Base-by-base conservation (phyloP, 2,113 vertebrate species). In the Xiphophorus couchianus region DNA sequence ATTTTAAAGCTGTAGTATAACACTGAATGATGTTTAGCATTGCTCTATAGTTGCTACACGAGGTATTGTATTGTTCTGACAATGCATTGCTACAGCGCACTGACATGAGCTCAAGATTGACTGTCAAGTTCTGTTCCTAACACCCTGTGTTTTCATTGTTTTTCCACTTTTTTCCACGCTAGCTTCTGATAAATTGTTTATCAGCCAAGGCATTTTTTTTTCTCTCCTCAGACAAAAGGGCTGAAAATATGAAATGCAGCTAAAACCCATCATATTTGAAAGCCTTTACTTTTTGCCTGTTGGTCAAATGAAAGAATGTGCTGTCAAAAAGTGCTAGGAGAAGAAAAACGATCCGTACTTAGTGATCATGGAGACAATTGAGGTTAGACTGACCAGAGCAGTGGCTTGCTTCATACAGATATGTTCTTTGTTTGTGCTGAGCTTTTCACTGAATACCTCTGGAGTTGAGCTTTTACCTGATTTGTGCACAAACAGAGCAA, bases 121-220 rank as follows among this genome's bases (percentile, higher is more conserved):
- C 80, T 93, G 86, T 91, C 91, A 91, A 79, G 81, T 87, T 69
- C 51, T 69, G 81, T 76, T 88, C 72, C 64, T 74, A 73, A 69
- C 71, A 51, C 37, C 66, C 44, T 30, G 42, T 71, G 63, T 89
- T 87, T 91, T 84, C 66, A 35, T 80, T 80, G 78, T 81, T 69
- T 25, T 65, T 30, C 74, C 78, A 78, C 44, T 75, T 66, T 86
- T 79, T 86, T 80, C 73, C 76, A 54, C 89, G 72, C 71, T 83
- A 85, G 77, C 65, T 51, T 83, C 81, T 89, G 86, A 91, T 91
- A 90, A 88, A 93, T 90, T 90, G 85, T 90, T 80, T 78, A 87
- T 90, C 85, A 91, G 88, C 77, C 79, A 83, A 88, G 88, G 84
- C 63, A 48, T 84, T 83, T 80, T 22, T 22, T 83, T 86, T 76